A percentile compares a stretch with the other conserved stretches of the same genome.
Evolutionary conservation across 2,888 invertebrate species (phyloP).

Genomic region (Thymelicus acteon): DNA sequence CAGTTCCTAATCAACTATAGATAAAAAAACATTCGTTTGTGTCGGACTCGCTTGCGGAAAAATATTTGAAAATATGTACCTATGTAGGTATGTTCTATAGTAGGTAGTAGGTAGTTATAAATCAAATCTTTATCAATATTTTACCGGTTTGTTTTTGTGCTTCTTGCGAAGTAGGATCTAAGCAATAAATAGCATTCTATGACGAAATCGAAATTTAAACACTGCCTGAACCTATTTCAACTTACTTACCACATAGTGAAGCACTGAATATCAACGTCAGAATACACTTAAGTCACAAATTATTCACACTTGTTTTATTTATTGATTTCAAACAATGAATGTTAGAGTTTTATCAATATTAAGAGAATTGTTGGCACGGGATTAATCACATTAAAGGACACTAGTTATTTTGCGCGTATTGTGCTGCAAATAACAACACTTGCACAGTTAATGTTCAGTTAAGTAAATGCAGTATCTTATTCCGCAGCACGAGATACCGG

Average conservation of each 20-base stretch:
- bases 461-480: not conserved
- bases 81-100: too few relatives aligned
- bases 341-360: not conserved
- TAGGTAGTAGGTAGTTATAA: too few relatives aligned
- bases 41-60: too few relatives aligned
- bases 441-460: not conserved
- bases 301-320: not conserved
- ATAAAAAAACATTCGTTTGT: too few relatives aligned
- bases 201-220: too few relatives aligned
- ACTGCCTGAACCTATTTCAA: too few relatives aligned
- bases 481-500: not conserved
- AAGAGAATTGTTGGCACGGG: not conserved
- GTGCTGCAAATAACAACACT: not conserved
- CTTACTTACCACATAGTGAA: slow-evolving; percentile 1
- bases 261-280: not conserved
- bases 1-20: too few relatives aligned
- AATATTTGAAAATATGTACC: too few relatives aligned
- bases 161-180: too few relatives aligned
- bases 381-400: not conserved
- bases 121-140: too few relatives aligned
- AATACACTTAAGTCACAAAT: not conserved
- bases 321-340: not conserved
- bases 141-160: too few relatives aligned
- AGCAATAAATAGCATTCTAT: too few relatives aligned
- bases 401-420: not conserved